Evolutionary conservation across 1,140 invertebrate genomes (phyloP), one percentile per base, ranked within the genome.

Genomic region (Drosophila nigromelanica): DNA sequence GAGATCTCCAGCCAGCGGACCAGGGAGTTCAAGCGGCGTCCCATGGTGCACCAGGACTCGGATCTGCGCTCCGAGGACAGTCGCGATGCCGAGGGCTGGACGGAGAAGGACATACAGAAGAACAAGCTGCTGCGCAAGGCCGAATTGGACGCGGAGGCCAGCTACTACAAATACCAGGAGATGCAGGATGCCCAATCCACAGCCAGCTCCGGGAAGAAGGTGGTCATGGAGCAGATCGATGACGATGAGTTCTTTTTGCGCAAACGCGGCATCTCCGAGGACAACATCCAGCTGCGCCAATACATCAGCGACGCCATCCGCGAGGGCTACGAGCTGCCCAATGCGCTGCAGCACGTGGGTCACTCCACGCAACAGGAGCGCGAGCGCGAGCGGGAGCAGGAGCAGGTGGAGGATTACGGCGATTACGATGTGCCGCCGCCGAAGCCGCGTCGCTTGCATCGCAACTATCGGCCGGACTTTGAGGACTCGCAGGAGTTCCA

Each of bases 191-290:
- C 89, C 3, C 91, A 92, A n/a, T 92, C 91, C 0, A 91, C 90
- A 0, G 91, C 87, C 10, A 92, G 92, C 42, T 92, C 91, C 0
- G 80, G 94, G 55, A 90, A 91, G 14, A 91, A 91, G 60, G 95
- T 95, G 0, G 95, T 96, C 0, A 94, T 97, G 68, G 96, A 97
- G 91, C 96, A 97, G 92, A 96, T 97, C 61, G 95, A 97, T 81
- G 96, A 96, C 3, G 96, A 97, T 89, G 96, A 97, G 92, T 97
- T 97, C 92, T 97, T 97, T 90, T 92, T 97, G 47, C 93, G 96
- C 58, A 95, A 95, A 81, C 95, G 95, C 78, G 96, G 96, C 39
- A 95, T 97, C 71, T 96, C 96, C 67, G 95, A 96, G 73, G 96
- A 96, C 89, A 95, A 97, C 91, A 95, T 96, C 80, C 94, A 96